Evolutionary conservation across 2,113 vertebrate genomes (phyloP).

Genomic region (Erythrocercus mccallii): DNA sequence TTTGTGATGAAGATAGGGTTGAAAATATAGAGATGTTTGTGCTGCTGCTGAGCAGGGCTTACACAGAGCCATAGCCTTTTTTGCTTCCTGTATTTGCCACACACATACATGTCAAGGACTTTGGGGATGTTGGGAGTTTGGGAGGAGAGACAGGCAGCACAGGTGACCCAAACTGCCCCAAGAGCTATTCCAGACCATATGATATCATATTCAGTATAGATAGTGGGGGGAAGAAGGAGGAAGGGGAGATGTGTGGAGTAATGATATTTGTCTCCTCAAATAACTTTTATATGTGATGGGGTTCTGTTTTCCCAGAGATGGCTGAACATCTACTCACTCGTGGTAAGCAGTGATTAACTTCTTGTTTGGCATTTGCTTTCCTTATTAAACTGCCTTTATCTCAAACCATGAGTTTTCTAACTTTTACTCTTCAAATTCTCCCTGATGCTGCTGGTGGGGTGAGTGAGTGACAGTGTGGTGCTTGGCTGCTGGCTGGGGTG

Average conservation of each 20-base stretch:
- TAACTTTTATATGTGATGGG: rapidly evolving
- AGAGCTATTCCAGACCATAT: background rate
- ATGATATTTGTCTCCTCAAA: background rate
- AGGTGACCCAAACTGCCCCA: background rate
- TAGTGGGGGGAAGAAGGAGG: background rate
- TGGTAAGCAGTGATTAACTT: background rate
- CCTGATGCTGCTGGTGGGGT: background rate
- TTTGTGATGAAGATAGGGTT: background rate
- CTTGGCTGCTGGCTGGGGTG: background rate
- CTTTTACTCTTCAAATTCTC: background rate
- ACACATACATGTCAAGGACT: no score
- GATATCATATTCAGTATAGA: background rate
- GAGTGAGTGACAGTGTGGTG: no score
- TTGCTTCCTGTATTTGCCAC: background rate
- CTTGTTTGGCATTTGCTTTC: background rate
- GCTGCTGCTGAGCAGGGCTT: background rate
- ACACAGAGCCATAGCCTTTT: background rate
- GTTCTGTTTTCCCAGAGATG: background rate
- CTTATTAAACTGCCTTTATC: background rate
- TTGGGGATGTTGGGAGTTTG: rapidly evolving
- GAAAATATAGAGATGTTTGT: background rate
- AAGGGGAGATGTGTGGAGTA: background rate
- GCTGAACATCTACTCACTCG: background rate
- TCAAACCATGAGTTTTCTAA: background rate
- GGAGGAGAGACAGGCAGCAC: background rate